phyloP scores from a whole-genome alignment of 2,888 invertebrate genomes.

The Oscheius sp. region DNA sequence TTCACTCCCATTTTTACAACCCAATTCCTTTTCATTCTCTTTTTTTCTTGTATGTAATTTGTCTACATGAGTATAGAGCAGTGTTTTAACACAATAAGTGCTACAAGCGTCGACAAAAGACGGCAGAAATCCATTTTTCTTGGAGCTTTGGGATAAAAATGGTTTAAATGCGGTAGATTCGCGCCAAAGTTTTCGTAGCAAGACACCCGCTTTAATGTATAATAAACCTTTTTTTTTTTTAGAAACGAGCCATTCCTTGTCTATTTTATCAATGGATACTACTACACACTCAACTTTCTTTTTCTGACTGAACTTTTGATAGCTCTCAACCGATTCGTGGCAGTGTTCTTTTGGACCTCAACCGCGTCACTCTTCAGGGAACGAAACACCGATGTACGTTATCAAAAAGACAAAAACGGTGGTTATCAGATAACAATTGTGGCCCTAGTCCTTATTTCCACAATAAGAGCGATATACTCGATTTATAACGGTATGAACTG shows the following conservation, averaged over 20 bases:
- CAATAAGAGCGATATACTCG: not conserved
- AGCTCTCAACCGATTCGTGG: slow-evolving; percentile 15
- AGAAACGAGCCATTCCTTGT: slow-evolving; percentile 8
- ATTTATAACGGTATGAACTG: not conserved
- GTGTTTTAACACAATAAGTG: too few relatives aligned
- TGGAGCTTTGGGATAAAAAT: too few relatives aligned
- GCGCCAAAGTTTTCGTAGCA: too few relatives aligned
- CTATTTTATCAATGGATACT: slow-evolving; percentile 29
- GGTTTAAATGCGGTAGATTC: too few relatives aligned
- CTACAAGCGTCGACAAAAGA: too few relatives aligned
- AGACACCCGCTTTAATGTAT: too few relatives aligned
- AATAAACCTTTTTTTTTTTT: not conserved
- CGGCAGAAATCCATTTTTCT: too few relatives aligned
- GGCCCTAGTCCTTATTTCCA: not conserved
- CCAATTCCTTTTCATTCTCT: too few relatives aligned
- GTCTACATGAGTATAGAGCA: too few relatives aligned
- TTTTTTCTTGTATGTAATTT: too few relatives aligned
- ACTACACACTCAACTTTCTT: slow-evolving; percentile 13
- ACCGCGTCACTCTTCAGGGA: slow-evolving; percentile 4
- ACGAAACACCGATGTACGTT: slow-evolving; percentile 10
- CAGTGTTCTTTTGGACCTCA: not conserved
- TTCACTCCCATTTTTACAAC: too few relatives aligned
- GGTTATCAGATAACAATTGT: not conserved
- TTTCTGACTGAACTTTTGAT: slow-evolving; percentile 21
- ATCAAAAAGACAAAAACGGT: not conserved